phyloP scores from a whole-genome alignment of 2,888 invertebrate species.

The Hirudinaria manillensis region DNA sequence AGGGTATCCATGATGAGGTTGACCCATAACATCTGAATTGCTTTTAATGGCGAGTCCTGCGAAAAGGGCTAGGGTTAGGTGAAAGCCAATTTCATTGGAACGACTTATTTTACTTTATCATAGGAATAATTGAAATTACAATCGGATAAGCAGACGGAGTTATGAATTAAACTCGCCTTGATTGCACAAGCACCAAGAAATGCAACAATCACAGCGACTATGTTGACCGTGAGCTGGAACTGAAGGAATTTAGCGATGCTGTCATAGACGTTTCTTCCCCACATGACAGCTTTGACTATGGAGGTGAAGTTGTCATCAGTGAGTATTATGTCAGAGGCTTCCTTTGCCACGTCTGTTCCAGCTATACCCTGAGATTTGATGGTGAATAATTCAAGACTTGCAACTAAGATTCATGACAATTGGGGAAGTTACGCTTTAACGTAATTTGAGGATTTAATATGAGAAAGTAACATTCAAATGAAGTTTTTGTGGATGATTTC shows the following conservation, averaged over 20 bases:
- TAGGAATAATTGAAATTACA: not conserved
- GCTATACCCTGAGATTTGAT: constrained; percentile 77
- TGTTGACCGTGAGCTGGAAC: constrained; percentile 97
- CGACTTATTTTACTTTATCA: not conserved
- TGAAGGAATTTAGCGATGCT: constrained; percentile 98
- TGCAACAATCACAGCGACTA: constrained; percentile 95
- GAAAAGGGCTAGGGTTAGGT: not conserved
- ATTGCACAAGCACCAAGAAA: constrained; percentile 97
- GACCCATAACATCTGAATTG: constrained; percentile 99
- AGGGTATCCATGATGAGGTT: constrained; percentile 98
- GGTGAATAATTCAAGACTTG: not conserved
- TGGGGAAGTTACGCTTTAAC: not conserved
- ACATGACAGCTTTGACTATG: constrained; percentile 98
- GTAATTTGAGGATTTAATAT: not conserved
- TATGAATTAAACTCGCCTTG: constrained; percentile 47
- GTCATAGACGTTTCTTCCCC: constrained; percentile 98
- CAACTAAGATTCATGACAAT: not conserved
- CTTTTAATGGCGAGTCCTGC: constrained; percentile 91
- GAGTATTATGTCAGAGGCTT: constrained; percentile 96
- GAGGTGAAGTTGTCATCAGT: constrained; percentile 99
- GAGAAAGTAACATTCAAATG: too few relatives aligned
- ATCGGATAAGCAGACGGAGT: too few relatives aligned
- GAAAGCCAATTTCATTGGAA: not conserved
- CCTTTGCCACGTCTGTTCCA: constrained; percentile 98
- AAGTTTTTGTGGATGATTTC: not conserved